Conservation (phyloP, 2,888 invertebrate genomes). For the Drosophila ustulata region DNA sequence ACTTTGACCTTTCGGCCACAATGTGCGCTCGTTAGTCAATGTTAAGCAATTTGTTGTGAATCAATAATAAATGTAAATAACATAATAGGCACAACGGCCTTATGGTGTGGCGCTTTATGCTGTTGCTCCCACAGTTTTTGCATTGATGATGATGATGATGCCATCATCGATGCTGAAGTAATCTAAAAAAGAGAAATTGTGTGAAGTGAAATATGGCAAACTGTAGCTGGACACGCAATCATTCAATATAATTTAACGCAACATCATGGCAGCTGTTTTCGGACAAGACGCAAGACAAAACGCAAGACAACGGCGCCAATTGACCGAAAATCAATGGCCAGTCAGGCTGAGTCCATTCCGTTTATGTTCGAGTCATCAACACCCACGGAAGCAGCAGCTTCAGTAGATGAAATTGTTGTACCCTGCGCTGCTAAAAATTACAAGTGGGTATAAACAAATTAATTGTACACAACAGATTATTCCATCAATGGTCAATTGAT, state of each 20-base stretch:
- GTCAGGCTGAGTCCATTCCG: constrained; percentile 7
- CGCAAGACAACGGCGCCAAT: constrained; percentile 60
- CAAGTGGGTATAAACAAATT: background rate
- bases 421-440: background rate
- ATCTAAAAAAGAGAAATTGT: constrained; percentile 49
- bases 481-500: too few species aligned
- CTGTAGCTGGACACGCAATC: constrained; percentile 49
- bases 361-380: constrained; percentile 15
- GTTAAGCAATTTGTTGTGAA: constrained; percentile 69
- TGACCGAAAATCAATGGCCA: constrained; percentile 71
- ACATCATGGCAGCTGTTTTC: constrained; percentile 70
- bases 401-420: constrained; percentile 17
- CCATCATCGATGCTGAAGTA: constrained; percentile 43
- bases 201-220: constrained; percentile 68
- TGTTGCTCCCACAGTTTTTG: constrained; percentile 19
- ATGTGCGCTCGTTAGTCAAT: constrained; percentile 75
- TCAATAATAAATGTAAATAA: constrained; percentile 78
- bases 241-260: constrained; percentile 71
- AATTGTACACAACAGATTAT: too few species aligned
- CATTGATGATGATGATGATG: constrained; percentile 35
- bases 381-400: constrained; percentile 13
- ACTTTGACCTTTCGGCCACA: constrained; percentile 73
- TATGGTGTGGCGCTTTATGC: constrained; percentile 2
- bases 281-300: constrained; percentile 16
- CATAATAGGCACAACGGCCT: constrained; percentile 52